These are phyloP conservation scores for western clawed frog (Xenopus tropicalis) DNA, from an alignment of 2,113 vertebrate species.

Conservation along the genomic window DNA sequence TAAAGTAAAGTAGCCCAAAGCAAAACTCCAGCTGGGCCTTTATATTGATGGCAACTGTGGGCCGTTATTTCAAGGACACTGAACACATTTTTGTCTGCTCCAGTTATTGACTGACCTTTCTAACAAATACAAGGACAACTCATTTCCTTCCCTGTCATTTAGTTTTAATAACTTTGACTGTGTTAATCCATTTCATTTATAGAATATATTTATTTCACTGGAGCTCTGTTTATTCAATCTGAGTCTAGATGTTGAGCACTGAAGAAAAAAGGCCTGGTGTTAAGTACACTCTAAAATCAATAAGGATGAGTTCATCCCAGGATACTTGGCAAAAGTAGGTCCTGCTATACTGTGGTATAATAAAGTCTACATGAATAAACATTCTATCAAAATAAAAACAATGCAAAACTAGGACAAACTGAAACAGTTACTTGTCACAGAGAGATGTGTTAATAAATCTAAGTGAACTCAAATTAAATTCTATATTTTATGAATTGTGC, in stretches of 20 bases:
- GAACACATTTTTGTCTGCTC: neutral
- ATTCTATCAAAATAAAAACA: too few species aligned
- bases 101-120: conserved; percentile 30
- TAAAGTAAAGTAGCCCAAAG: conserved; percentile 4
- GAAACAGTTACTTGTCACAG: too few species aligned
- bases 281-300: conserved; percentile 3
- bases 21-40: neutral
- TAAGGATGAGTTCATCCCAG: neutral
- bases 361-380: too few species aligned
- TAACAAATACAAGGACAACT: conserved; percentile 2
- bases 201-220: neutral
- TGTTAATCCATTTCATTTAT: neutral
- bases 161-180: neutral
- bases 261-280: neutral
- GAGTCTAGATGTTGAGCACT: neutral
- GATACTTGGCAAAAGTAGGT: too few species aligned
- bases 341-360: too few species aligned
- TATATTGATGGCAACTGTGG: neutral
- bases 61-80: conserved; percentile 3
- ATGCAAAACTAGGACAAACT: too few species aligned
- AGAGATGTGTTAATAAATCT: too few species aligned
- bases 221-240: neutral
- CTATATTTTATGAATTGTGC: too few species aligned
- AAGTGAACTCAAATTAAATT: too few species aligned
- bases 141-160: neutral